A percentile compares a stretch with the other conserved stretches of the same genome.
phyloP scores from a whole-genome alignment of 2,113 vertebrate species.

The Lynx canadensis region DNA sequence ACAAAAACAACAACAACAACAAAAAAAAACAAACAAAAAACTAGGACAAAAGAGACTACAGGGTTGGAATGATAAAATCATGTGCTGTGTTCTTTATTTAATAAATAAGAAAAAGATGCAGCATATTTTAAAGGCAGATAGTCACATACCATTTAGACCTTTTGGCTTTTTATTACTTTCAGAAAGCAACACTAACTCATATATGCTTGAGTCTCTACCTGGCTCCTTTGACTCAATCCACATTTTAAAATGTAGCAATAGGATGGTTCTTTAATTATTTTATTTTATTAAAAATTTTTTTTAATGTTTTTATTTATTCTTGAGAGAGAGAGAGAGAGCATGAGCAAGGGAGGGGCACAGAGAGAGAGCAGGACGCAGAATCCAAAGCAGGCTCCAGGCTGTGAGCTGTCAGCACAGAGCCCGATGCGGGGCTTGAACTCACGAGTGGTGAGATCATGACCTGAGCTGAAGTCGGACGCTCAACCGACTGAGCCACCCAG shows the following conservation, averaged over 20 bases:
- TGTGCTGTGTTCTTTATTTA: background rate
- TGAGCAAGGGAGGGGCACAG: too few species aligned
- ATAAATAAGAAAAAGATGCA: background rate
- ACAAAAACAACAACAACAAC: background rate
- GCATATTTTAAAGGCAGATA: background rate
- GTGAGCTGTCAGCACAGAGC: too few species aligned
- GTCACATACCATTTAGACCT: background rate
- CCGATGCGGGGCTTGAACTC: too few species aligned
- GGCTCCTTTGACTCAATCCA: background rate
- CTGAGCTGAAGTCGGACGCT: too few species aligned
- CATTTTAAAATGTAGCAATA: background rate
- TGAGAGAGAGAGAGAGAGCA: too few species aligned
- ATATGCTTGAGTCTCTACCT: background rate
- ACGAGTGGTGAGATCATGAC: too few species aligned
- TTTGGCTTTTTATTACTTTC: background rate
- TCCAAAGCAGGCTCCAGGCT: too few species aligned
- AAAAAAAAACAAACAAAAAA: background rate
- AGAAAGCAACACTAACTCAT: background rate
- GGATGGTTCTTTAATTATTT: background rate
- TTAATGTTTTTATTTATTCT: too few species aligned
- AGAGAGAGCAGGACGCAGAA: too few species aligned
- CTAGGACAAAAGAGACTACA: background rate
- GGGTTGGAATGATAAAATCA: background rate
- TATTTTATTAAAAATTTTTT: background rate
- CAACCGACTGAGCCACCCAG: too few species aligned